These are phyloP conservation scores for Austrofundulus limnaeus DNA, from an alignment of 2,113 vertebrate species.

Conservation along the genomic window DNA sequence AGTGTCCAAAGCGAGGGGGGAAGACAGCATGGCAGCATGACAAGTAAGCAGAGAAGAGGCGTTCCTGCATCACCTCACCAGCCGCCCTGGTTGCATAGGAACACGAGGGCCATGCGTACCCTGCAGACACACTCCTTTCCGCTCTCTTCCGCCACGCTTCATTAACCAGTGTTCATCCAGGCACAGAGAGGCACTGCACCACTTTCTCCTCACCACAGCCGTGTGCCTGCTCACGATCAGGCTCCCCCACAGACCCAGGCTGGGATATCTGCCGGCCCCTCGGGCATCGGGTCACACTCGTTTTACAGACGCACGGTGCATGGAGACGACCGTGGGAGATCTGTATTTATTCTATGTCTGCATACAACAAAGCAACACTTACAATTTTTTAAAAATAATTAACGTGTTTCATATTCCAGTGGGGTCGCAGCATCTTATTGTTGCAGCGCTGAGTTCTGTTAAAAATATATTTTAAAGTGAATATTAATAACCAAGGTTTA, in stretches of 20 bases:
- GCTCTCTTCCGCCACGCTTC: slow-evolving; percentile 76
- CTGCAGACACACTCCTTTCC: slow-evolving; percentile 76
- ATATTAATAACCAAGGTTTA: neutral
- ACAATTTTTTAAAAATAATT: neutral
- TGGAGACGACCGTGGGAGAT: slow-evolving; percentile 33
- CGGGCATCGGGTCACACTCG: slow-evolving; percentile 64
- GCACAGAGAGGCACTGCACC: slow-evolving; percentile 74
- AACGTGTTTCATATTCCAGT: too few species aligned
- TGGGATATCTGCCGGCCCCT: slow-evolving; percentile 54
- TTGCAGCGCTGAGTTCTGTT: neutral
- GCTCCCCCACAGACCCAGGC: slow-evolving; percentile 47
- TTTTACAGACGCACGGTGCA: slow-evolving; percentile 39
- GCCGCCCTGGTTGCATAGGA: slow-evolving; percentile 73
- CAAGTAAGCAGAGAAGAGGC: slow-evolving; percentile 68
- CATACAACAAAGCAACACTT: slow-evolving; percentile 2
- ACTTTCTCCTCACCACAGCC: slow-evolving; percentile 68
- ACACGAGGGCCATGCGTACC: slow-evolving; percentile 75
- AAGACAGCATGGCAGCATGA: slow-evolving; percentile 65
- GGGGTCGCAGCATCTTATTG: too few species aligned
- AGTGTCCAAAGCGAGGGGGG: slow-evolving; percentile 23
- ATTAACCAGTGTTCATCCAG: slow-evolving; percentile 79
- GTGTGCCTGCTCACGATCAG: slow-evolving; percentile 47
- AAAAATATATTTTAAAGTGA: neutral
- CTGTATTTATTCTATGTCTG: slow-evolving; percentile 3
- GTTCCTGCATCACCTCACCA: slow-evolving; percentile 71